Evolutionary conservation across 2,888 invertebrate genomes (phyloP), one percentile per base, ranked within the genome.

Genomic region (Rotaria socialis): DNA sequence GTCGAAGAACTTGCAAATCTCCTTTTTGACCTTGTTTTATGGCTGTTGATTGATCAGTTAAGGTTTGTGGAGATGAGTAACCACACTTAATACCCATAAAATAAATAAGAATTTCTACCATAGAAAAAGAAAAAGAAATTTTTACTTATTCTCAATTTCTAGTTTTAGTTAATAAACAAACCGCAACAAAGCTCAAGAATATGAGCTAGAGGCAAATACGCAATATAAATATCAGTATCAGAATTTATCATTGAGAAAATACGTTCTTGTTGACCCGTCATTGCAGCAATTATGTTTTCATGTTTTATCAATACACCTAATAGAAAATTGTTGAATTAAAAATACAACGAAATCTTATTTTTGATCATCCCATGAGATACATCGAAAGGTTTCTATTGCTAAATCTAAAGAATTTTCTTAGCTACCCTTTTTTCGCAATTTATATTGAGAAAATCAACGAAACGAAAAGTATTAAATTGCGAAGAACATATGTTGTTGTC

Each of bases 181-280:
- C 80, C 84, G 47, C 85, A 87, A 43, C 84, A 85, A 14, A 99
- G 93, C 92, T 98, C 98, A 90, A 97, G 95, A 1, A 98, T 97
- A 92, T 98, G 98, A 55, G 98, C 98, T 87, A 98, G 92, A 47
- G 99, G 99, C 88, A 99, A 93, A 92, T 96, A 99, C 86, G 96
- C 98, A 91, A 98, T 94, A 24, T 60, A 87, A 19, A 58, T 67
- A 56, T 87, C 87, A 22, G 50, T 85, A 16, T 84, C 47, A 52
- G 41, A 22, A 56, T 85, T 58, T 16, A 80, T 60, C 27, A 56
- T 74, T 35, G 80, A n/a, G 14, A 87, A 84, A 19, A 27, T 22
- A 74, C 87, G 85, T 16, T 85, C 56, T 43, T 60, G 47, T 43
- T 85, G 58, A 47, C 67, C 87, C 8, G 84, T 60, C 11, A 60